Percentiles rank a stretch among this genome's conserved stretches.
These are phyloP conservation scores for Chouioia cunea DNA, from an alignment of 2,888 invertebrate genomes.

Conservation along the genomic window DNA sequence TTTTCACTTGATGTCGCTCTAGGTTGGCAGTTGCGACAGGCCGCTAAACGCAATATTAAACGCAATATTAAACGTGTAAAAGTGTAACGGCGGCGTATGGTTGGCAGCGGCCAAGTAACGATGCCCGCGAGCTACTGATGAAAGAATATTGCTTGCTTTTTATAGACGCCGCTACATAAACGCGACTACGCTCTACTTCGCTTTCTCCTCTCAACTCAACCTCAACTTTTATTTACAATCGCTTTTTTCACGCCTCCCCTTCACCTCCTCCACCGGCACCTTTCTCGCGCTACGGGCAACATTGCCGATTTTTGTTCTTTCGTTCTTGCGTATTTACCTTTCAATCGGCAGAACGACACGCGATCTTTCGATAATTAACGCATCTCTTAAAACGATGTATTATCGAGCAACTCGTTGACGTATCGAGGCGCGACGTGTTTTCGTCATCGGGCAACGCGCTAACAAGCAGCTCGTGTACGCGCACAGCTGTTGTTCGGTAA, in stretches of 20 bases:
- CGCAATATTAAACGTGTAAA: constrained; percentile 64
- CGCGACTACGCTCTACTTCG: not conserved
- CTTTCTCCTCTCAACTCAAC: not conserved
- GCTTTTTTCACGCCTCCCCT: not conserved
- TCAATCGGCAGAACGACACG: too few species aligned
- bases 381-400: too few species aligned
- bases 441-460: too few species aligned
- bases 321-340: too few species aligned
- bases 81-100: constrained; percentile 53
- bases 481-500: too few species aligned
- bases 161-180: constrained; percentile 52
- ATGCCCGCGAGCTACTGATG: constrained; percentile 60
- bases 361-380: too few species aligned
- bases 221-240: constrained; percentile 9
- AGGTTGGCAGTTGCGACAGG: too few species aligned
- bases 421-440: too few species aligned
- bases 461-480: too few species aligned
- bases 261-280: not conserved
- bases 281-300: not conserved
- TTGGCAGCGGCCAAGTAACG: constrained; percentile 57
- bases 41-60: not conserved
- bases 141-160: constrained; percentile 64
- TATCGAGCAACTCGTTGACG: too few species aligned
- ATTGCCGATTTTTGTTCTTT: too few species aligned
- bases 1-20: constrained; percentile 43